Base-by-base conservation (phyloP, 2,888 invertebrate genomes). In the Conops quadrifasciatus region DNA sequence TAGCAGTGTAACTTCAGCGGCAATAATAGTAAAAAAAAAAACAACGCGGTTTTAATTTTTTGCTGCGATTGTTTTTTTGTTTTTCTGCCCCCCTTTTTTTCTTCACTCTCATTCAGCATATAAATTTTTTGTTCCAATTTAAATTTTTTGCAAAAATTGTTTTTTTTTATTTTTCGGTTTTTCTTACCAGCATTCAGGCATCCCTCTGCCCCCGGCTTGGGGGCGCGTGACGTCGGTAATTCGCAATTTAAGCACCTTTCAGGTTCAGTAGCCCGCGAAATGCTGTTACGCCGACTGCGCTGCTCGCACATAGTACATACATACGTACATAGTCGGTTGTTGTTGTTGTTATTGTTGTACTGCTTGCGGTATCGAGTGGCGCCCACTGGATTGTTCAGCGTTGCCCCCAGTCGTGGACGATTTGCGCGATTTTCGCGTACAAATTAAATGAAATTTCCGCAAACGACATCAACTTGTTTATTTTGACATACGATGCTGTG, bases 161-260 rank as follows among this genome's bases (percentile, higher is more conserved):
- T 36, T 36, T 36, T 36, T 36, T 36, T 36, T 36, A 9, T 9
- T 9, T 7, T 36, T 9, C 9, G 9, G 36, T 9, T 7, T 36
- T 9, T 36, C 4, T 36, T 9, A 9, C 9, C 36, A 36, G 36
- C 36, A 36, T 36, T 9, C 36, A 4, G 4, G 70, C 73, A 70
- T 63, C 58, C 74, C 74, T 74, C 72, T 71, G 75, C 75, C 68
- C 64, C 53, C 71, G 70, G 72, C 71, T 59, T 56, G 62, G 68
- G 71, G 59, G 74, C 65, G 53, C 74, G 78, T 79, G 79, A 79
- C 81, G 80, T 81, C 77, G 78, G 82, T 82, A 83, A 83, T 84
- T 84, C 83, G 83, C 84, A 85, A 84, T 84, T 83, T 85, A 85
- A 84, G 82, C 83, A 85, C 85, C 84, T 85, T 84, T 84, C 82